Base-by-base conservation (phyloP, 2,797 vertebrate species). In the Fistularia commersonii region DNA sequence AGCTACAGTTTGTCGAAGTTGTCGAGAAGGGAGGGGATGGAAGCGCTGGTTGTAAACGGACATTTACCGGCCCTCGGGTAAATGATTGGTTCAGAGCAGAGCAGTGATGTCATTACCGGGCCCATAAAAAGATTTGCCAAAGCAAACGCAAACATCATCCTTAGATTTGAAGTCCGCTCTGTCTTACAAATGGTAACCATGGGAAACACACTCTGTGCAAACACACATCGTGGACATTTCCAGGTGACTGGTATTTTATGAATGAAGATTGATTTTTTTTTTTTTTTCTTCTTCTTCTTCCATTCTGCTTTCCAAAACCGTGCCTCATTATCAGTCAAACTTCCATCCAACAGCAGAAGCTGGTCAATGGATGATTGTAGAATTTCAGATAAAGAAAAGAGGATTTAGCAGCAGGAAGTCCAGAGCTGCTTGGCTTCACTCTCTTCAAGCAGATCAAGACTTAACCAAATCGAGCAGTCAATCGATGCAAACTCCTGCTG, bases 401-500 rank as follows among this genome's bases (percentile, higher is more conserved):
- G 5, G 11, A 10, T 23, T 31, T 31, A 9, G 35, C 23, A 23
- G 23, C 23, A 23, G 23, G 23, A 23, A 23, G 23, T 23, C 23
- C 23, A 23, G 35, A 36, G 31, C 23, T 32, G 11, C 23, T 12
- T 33, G 50, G 32, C 40, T 10, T 44, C 32, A 6, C 40, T 36
- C 50, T 31, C 41, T n/a, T 44, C 7, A 36, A 44, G 33, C 13
- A 43, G 13, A 15, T 12, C 12, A n/a, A 12, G 32, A 64, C 41
- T 54, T 62, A 48, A 62, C 31, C 23, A 64, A 45, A 52, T 57
- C 44, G 46, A 57, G 37, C 45, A 23, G 34, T 52, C 54, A 53
- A 53, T 57, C 54, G 57, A 48, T 45, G 54, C 45, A 45, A 48
- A 53, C 57, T 53, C 62, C 51, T 49, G 62, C 34, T 35, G 55